Conservation (phyloP, 2,888 invertebrate genomes). For the Cheilosia grossa region DNA sequence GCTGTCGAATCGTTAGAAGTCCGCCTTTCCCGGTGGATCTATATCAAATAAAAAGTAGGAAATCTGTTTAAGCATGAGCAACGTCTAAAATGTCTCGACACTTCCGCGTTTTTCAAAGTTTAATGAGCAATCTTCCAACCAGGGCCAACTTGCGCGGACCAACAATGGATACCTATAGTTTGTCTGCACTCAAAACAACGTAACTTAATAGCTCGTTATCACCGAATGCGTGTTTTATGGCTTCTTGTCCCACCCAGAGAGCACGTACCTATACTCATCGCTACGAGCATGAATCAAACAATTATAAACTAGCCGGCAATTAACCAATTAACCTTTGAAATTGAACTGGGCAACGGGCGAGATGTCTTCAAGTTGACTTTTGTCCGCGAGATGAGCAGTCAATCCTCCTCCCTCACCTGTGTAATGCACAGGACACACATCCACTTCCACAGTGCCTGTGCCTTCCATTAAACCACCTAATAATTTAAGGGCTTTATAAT, state of each 20-base stretch:
- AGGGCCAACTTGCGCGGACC: not conserved
- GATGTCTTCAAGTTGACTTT: slow-evolving; percentile 29
- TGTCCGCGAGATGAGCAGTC: slow-evolving; percentile 21
- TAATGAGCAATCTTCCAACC: no score
- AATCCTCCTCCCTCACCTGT: not conserved
- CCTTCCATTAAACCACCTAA: slow-evolving; percentile 29
- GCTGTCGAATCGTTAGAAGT: not conserved
- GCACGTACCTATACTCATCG: not conserved
- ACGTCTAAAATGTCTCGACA: no score
- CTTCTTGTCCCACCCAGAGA: not conserved
- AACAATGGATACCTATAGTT: not conserved
- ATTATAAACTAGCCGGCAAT: slow-evolving; percentile 19
- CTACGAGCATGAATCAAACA: not conserved
- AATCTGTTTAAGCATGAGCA: no score
- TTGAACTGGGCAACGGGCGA: slow-evolving; percentile 27
- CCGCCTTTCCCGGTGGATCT: not conserved
- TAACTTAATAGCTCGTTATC: slow-evolving; percentile 10
- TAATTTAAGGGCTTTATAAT: slow-evolving; percentile 72
- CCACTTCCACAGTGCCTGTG: not conserved
- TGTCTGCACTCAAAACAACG: not conserved
- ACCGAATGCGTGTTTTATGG: not conserved
- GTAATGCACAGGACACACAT: slow-evolving; percentile 14
- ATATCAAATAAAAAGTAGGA: not conserved
- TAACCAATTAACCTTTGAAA: slow-evolving; percentile 54
- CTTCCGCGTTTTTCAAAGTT: no score